These are phyloP conservation scores for Caenorhabditis sp. DNA, from an alignment of 2,888 invertebrate genomes.

Conservation along the genomic window DNA sequence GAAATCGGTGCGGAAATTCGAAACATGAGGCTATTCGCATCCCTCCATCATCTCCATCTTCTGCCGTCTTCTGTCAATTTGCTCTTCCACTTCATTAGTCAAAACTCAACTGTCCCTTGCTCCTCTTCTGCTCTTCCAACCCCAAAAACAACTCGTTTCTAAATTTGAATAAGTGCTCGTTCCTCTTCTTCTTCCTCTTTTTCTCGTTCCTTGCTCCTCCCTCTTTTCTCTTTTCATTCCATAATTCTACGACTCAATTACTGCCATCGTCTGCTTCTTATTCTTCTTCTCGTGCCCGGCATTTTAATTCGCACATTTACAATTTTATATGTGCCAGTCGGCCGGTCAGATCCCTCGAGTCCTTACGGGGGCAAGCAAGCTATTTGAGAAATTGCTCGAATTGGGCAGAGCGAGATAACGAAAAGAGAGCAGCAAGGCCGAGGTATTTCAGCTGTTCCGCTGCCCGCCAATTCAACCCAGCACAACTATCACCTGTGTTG, in stretches of 20 bases:
- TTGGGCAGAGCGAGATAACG: no score
- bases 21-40: constrained; percentile 26
- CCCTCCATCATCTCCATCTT: constrained; percentile 7
- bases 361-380: no score
- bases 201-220: neutral
- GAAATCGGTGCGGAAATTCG: constrained; percentile 52
- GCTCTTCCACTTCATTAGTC: constrained; percentile 61
- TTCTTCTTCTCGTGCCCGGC: constrained; percentile 15
- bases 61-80: constrained; percentile 14
- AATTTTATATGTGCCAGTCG: constrained; percentile 37
- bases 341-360: neutral
- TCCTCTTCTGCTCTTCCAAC: constrained; percentile 11
- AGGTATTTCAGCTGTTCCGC: constrained; percentile 35
- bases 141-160: constrained; percentile 48
- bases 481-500: constrained; percentile 12
- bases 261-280: no score
- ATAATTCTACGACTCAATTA: constrained; percentile 51
- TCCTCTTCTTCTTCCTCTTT: neutral
- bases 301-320: constrained; percentile 45
- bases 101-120: constrained; percentile 24
- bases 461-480: no score
- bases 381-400: constrained; percentile 34
- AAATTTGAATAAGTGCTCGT: constrained; percentile 57
- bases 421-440: constrained; percentile 14
- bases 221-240: neutral